Evolutionary conservation across 2,888 invertebrate species (phyloP).

Genomic region (Oxycera nigricornis): DNA sequence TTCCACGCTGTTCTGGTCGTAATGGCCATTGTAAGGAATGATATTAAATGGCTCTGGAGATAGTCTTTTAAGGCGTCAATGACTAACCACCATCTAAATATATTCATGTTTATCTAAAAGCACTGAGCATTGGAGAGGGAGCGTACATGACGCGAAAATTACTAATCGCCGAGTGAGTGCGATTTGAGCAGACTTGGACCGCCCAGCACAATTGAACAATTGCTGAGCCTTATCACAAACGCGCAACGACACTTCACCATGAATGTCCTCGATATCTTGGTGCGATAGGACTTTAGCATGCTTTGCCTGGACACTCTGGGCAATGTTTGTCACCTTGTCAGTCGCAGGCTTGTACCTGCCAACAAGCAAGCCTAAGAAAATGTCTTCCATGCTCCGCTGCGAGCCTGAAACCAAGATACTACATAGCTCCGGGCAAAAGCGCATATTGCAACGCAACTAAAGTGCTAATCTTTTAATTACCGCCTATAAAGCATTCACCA

Average conservation of each 20-base stretch:
- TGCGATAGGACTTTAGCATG: constrained; percentile 21
- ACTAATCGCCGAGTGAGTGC: no score
- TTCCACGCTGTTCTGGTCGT: no score
- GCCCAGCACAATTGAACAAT: constrained; percentile 30
- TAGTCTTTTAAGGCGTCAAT: not conserved
- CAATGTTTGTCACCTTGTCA: constrained; percentile 38
- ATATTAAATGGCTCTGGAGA: not conserved
- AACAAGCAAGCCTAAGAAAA: not conserved
- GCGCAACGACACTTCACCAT: constrained; percentile 37
- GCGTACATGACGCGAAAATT: not conserved
- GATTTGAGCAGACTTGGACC: no score
- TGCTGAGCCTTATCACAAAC: constrained; percentile 14
- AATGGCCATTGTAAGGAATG: not conserved
- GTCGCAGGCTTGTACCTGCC: not conserved
- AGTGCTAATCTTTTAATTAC: constrained; percentile 40
- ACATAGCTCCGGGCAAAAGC: constrained; percentile 1
- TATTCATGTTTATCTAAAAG: constrained; percentile 14
- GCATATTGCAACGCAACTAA: constrained; percentile 27
- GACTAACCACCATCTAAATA: constrained; percentile 18
- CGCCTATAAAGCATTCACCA: constrained; percentile 34
- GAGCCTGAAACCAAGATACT: not conserved
- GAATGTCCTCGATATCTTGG: constrained; percentile 31
- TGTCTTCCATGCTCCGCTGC: not conserved
- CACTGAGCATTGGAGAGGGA: constrained; percentile 2
- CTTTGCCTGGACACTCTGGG: not conserved